Base-by-base conservation (phyloP, 2,797 vertebrate species). In the Tiaroga cobitis region DNA sequence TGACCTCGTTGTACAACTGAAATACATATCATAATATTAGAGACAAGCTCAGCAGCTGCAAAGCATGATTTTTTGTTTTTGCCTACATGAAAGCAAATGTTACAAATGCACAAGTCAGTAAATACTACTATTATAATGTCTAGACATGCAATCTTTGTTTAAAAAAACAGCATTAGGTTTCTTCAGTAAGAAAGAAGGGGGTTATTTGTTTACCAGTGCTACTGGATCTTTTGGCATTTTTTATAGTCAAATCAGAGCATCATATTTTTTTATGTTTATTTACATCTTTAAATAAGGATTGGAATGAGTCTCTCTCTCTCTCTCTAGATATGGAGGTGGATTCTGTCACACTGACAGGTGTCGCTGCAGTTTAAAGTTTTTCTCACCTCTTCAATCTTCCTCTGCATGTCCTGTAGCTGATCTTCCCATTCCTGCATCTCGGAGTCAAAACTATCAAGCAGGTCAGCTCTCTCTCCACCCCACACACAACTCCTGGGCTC, bases 371-470 rank as follows among this genome's bases (percentile, higher is more conserved):
- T 81, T 18, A 59, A 19, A 77, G 26, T 80, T 26, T 59, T 1
- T 83, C 84, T 87, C 93, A 99, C 98, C 97, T 99, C 97, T 93
- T 99, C 98, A 39, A 99, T 99, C 93, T 99, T 97, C 88, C 87
- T 97, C 93, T 99, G 98, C 94, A 99, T 98, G 90, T 97, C 95
- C 90, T 97, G 97, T 93, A 98, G 97, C 68, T 99, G 97, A 90
- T 97, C 96, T 93, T 99, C 98, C 98, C 98, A 99, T 90, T 99
- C 97, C 90, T 97, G 97, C 92, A 99, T 97, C 94, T 99, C 98
- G 0, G 94, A 97, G 92, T 99, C 98, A 83, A 99, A 99, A 92
- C 95, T 96, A 93, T 99, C 97, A 92, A 96, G 92, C 85, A 96
- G 89, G 84, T 98, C 97, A 75, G 96, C 94, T 91, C 96, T 96